Base-by-base conservation (phyloP, 2,113 vertebrate species). In the Mugil cephalus region DNA sequence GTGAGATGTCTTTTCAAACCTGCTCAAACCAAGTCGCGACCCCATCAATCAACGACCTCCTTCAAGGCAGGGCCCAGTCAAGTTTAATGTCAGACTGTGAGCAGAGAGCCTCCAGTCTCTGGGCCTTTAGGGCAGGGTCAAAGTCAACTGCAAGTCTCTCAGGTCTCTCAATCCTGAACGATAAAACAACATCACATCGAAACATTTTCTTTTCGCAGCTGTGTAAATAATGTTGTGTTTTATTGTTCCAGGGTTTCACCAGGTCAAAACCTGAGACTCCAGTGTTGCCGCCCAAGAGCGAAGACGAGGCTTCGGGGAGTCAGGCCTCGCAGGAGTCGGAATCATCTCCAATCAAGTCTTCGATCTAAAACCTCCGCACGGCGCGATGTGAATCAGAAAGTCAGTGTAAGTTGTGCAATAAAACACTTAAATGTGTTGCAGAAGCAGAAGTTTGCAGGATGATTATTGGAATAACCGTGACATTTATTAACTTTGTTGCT, bases 371-470 rank as follows among this genome's bases (percentile, higher is more conserved):
- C 24, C 24, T 30, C 24, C 5, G 24, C 24, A 30, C 2, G 5
- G 3, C 24, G 24, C 24, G 24, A 30, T 30, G 24, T 30, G 24
- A 30, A 30, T 30, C 24, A 30, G 24, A 30, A 5, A 30, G 24
- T 5, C 5, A 30, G 24, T 42, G 11, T 1, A 14, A 6, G 12
- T 18, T 47, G 47, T 19, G 47, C 2, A 50, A 12, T 50, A 2
- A 19, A 50, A 21, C 19, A 21, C n/a, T 47, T 4, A 18, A 48
- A 19, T 3, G 9, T 19, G 11, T 18, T 48, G 46, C 15, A 42
- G 47, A 53, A 35, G 56, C 46, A 15, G 10, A 69, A 42, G n/a
- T 52, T 38, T 45, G n/a, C 12, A n/a, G 35, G 18, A 40, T 77
- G 47, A 14, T 58, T 42, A 63, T 54, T 15, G 30, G 69, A 24